Conservation (phyloP, 23 tunicate genomes). For the Pegea sp. region DNA sequence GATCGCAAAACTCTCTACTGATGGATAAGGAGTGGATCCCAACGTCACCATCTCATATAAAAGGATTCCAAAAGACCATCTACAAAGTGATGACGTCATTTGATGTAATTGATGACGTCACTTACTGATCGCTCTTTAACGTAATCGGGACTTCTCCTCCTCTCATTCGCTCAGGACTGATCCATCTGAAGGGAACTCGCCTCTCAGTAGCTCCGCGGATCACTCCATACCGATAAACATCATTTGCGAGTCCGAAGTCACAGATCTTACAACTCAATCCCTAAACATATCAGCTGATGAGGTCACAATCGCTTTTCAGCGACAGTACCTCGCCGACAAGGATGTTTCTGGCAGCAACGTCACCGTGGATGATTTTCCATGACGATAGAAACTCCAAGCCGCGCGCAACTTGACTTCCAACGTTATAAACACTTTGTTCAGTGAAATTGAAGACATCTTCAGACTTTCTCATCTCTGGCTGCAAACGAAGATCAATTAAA, state of each 20-base stretch:
- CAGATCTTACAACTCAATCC: slow-evolving; percentile 51
- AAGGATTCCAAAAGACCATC: slow-evolving; percentile 88
- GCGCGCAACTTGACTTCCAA: slow-evolving; percentile 60
- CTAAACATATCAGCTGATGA: slow-evolving; percentile 9
- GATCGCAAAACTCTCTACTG: slow-evolving; percentile 17
- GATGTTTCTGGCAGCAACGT: slow-evolving; percentile 89
- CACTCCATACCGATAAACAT: slow-evolving; percentile 79
- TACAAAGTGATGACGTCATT: slow-evolving; percentile 5
- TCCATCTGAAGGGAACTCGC: slow-evolving; percentile 82
- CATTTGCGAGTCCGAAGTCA: slow-evolving; percentile 85
- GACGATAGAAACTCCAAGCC: slow-evolving; percentile 37
- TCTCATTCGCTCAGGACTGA: slow-evolving; percentile 86
- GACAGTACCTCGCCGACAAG: slow-evolving; percentile 59
- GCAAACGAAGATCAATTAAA: slow-evolving; percentile 1
- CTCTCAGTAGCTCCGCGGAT: slow-evolving; percentile 80
- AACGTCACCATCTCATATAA: slow-evolving; percentile 83
- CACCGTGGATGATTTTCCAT: slow-evolving; percentile 65
- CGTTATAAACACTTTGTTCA: slow-evolving; percentile 21
- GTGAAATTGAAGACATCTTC: slow-evolving; percentile 51
- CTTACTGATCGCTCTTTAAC: slow-evolving; percentile 90
- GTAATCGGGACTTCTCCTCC: slow-evolving; percentile 69
- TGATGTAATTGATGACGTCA: neutral
- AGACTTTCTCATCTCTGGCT: slow-evolving; percentile 14
- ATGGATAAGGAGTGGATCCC: slow-evolving; percentile 76
- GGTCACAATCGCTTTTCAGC: neutral